Conservation (phyloP, 2,113 vertebrate genomes). For the Carassius auratus region DNA sequence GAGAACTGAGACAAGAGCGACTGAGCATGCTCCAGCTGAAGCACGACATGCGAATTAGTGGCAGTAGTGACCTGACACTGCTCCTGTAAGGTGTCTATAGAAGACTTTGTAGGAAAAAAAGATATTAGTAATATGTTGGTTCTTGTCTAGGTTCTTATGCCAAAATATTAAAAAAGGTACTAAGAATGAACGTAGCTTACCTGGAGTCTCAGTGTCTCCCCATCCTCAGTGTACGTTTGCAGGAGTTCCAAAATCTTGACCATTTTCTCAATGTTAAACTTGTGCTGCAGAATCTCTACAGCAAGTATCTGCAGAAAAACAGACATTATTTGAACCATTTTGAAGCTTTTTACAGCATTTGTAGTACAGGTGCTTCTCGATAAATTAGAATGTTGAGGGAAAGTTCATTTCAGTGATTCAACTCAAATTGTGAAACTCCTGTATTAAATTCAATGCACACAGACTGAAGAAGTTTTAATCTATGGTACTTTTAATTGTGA, state of each 20-base stretch:
- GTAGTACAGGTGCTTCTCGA: not conserved
- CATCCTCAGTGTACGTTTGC: constrained; percentile 70
- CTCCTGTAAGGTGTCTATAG: constrained; percentile 73
- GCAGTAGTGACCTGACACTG: constrained; percentile 72
- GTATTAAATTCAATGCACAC: no score
- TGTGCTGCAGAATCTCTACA: constrained; percentile 84
- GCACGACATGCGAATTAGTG: constrained; percentile 73
- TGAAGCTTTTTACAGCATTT: not conserved
- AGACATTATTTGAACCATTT: no score
- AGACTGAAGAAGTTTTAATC: no score
- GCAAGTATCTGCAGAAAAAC: constrained; percentile 74
- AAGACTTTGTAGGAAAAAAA: constrained; percentile 63
- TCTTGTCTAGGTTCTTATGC: not conserved
- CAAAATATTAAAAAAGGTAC: not conserved
- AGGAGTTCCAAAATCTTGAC: constrained; percentile 74
- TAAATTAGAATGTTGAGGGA: no score
- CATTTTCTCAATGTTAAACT: constrained; percentile 81
- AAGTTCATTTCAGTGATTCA: no score
- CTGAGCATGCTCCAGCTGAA: constrained; percentile 84
- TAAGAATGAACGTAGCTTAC: constrained; percentile 60
- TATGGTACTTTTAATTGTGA: no score
- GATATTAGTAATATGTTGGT: not conserved
- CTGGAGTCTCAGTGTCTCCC: constrained; percentile 70
- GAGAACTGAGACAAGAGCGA: constrained; percentile 81
- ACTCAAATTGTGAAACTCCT: no score